Evolutionary conservation across 2,797 vertebrate species (phyloP).

Genomic region (Schizopygopsis pylzovi): DNA sequence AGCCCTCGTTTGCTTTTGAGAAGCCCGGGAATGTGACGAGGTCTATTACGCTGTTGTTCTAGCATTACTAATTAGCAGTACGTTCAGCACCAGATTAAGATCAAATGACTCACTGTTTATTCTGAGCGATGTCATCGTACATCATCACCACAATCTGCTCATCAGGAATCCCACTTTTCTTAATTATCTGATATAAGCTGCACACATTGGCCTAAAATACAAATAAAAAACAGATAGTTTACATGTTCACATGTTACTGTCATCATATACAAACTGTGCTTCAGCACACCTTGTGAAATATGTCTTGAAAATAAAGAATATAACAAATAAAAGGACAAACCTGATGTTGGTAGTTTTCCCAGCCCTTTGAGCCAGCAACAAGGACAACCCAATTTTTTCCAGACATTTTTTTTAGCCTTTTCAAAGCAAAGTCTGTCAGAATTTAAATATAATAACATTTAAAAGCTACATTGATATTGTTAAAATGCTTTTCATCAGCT

Average conservation of each 20-base stretch:
- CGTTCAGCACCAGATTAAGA: background rate
- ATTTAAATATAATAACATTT: background rate
- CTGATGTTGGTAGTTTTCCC: conserved; percentile 52
- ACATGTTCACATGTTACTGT: background rate
- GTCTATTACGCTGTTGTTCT: background rate
- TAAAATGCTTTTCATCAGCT: background rate
- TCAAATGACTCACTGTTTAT: fast-evolving
- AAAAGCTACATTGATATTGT: background rate
- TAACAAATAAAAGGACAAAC: background rate
- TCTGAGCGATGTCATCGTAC: background rate
- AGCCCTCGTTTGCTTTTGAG: no score
- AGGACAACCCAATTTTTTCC: conserved; percentile 47
- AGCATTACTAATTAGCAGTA: background rate
- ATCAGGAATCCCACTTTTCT: background rate
- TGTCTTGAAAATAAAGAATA: background rate
- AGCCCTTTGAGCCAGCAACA: conserved; percentile 43
- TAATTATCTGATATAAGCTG: background rate
- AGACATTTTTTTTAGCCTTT: background rate
- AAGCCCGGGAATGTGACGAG: background rate
- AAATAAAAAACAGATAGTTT: background rate
- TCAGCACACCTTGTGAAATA: background rate
- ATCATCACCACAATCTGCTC: conserved; percentile 24
- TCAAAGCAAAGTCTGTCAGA: background rate
- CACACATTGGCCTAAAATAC: conserved; percentile 4
- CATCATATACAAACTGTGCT: background rate